A percentile compares a stretch with the other conserved stretches of the same genome.
Evolutionary conservation across 2,888 invertebrate genomes (phyloP).

Genomic region (Thecophora atra): DNA sequence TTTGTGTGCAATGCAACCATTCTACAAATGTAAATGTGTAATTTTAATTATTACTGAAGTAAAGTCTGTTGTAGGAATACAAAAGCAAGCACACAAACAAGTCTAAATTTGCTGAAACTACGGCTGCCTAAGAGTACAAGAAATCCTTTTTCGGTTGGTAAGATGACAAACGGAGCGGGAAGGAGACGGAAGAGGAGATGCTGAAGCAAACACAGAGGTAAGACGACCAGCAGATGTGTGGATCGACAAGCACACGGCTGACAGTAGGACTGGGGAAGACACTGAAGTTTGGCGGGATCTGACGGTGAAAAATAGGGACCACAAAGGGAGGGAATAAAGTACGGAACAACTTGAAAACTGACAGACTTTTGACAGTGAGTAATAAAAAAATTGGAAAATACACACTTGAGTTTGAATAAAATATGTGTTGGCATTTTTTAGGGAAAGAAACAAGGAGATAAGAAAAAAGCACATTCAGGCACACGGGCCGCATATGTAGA

Average conservation of each 20-base stretch:
- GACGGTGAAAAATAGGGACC: no score
- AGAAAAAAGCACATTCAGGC: background rate
- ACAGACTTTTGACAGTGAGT: slow-evolving; percentile 22
- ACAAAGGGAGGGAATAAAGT: no score
- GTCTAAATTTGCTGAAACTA: no score
- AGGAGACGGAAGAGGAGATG: background rate
- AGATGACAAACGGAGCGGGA: background rate
- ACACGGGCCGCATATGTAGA: background rate
- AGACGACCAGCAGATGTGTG: background rate
- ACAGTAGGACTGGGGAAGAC: background rate
- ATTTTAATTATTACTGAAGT: background rate
- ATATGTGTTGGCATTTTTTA: background rate
- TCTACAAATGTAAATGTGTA: background rate
- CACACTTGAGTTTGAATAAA: slow-evolving; percentile 4
- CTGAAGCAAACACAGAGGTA: background rate
- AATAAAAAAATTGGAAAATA: slow-evolving; percentile 16
- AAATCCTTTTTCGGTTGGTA: background rate
- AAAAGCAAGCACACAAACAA: no score
- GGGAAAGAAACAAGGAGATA: background rate
- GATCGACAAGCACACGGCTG: background rate
- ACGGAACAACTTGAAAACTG: background rate
- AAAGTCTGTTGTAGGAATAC: background rate
- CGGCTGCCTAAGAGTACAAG: background rate
- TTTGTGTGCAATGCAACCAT: background rate
- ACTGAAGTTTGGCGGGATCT: no score